Conservation (phyloP, 1,140 invertebrate genomes). For the Aphidius ervi region DNA sequence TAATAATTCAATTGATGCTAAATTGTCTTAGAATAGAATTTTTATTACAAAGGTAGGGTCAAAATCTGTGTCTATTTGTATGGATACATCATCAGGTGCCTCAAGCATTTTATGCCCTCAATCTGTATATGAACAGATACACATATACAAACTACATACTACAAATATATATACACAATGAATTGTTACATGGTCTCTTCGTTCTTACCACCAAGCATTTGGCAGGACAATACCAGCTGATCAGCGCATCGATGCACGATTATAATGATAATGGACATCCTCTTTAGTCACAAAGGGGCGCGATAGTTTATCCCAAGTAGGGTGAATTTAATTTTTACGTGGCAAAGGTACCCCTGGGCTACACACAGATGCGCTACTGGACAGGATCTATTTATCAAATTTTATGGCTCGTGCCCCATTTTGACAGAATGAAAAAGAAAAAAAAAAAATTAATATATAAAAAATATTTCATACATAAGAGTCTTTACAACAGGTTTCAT, state of each 20-base stretch:
- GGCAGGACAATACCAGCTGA: constrained; percentile 47
- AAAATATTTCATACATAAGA: constrained; percentile 29
- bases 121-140: no score
- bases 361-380: constrained; percentile 40
- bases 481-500: constrained; percentile 43
- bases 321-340: constrained; percentile 36
- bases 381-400: constrained; percentile 45
- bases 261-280: constrained; percentile 48
- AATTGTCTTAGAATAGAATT: no score
- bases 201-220: constrained; percentile 39
- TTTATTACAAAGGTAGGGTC: no score
- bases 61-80: no score
- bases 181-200: neutral
- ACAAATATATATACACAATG: no score
- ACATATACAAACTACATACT: no score
- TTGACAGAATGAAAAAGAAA: constrained; percentile 19
- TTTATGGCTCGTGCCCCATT: constrained; percentile 17
- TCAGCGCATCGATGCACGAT: constrained; percentile 48
- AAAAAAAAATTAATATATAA: constrained; percentile 14
- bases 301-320: constrained; percentile 31
- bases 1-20: no score
- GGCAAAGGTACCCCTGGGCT: constrained; percentile 25
- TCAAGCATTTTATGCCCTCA: no score
- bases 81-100: no score
- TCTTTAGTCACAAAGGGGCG: constrained; percentile 24